phyloP scores from a whole-genome alignment of 2,888 invertebrate species.

The Rhagophthalmus giganteus region DNA sequence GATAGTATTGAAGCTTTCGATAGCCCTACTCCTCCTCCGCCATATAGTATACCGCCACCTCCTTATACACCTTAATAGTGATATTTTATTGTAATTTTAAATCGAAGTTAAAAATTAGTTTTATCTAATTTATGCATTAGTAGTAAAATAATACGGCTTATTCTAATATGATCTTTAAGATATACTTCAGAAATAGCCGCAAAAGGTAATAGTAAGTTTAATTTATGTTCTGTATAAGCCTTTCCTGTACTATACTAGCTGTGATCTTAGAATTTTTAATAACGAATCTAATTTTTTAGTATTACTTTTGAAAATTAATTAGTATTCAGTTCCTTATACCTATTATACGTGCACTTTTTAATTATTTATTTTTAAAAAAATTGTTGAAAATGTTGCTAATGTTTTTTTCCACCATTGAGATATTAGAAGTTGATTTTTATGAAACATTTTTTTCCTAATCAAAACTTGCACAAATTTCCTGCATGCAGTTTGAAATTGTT shows the following conservation, averaged over 20 bases:
- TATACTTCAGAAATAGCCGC: background rate
- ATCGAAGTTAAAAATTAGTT: slow-evolving; percentile 1
- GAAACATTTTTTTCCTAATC: too few relatives aligned
- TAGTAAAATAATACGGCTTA: background rate
- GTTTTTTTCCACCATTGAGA: background rate
- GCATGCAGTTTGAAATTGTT: too few relatives aligned
- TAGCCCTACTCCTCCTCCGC: slow-evolving; percentile 62
- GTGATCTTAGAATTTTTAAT: background rate
- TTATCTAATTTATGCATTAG: background rate
- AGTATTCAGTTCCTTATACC: too few relatives aligned
- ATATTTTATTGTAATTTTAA: background rate
- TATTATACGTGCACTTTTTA: too few relatives aligned
- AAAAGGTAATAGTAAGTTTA: background rate
- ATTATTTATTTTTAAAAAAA: too few relatives aligned
- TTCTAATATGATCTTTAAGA: too few relatives aligned
- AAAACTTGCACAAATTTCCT: too few relatives aligned
- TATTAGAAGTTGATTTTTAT: too few relatives aligned
- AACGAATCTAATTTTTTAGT: background rate
- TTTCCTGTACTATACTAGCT: background rate
- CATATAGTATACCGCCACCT: slow-evolving; percentile 57
- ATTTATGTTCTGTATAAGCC: background rate
- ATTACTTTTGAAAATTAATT: background rate
- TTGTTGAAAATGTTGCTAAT: too few relatives aligned
- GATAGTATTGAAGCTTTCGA: slow-evolving; percentile 63
- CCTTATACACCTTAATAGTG: slow-evolving; percentile 60